phyloP scores from a whole-genome alignment of 2,113 vertebrate species.

The Mus pahari region DNA sequence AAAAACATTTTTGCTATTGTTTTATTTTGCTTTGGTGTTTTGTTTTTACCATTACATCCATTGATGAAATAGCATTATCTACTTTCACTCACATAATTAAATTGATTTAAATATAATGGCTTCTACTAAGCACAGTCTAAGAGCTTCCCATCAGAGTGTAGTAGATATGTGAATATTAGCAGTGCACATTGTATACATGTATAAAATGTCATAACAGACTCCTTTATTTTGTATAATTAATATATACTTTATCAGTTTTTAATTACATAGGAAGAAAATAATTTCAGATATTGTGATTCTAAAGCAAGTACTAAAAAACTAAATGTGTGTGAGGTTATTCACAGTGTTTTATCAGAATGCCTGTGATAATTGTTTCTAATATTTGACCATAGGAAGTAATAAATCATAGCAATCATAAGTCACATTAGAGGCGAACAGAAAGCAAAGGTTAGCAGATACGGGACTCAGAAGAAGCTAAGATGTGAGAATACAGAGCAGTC shows the following conservation, averaged over 20 bases:
- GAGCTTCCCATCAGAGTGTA: background rate
- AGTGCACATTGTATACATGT: no score
- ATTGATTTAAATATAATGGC: constrained; percentile 14
- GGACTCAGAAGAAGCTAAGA: background rate
- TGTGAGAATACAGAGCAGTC: background rate
- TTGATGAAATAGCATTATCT: background rate
- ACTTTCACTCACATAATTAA: background rate
- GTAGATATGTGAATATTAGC: background rate
- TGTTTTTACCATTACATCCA: background rate
- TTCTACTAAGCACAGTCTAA: background rate
- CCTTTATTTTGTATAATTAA: background rate
- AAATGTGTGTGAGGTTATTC: background rate
- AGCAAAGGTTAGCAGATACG: background rate
- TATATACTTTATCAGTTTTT: background rate
- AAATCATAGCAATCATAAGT: background rate
- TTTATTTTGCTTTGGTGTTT: background rate
- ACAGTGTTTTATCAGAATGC: background rate
- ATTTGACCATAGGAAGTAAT: constrained; percentile 3
- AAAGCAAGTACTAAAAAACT: background rate
- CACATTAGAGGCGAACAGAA: background rate
- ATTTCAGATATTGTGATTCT: background rate
- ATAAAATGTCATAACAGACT: background rate
- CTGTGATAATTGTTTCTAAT: background rate
- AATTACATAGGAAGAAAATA: constrained; percentile 1
- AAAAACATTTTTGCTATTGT: background rate